Conservation (phyloP, 2,797 vertebrate genomes). For the Oreochromis grahami region DNA sequence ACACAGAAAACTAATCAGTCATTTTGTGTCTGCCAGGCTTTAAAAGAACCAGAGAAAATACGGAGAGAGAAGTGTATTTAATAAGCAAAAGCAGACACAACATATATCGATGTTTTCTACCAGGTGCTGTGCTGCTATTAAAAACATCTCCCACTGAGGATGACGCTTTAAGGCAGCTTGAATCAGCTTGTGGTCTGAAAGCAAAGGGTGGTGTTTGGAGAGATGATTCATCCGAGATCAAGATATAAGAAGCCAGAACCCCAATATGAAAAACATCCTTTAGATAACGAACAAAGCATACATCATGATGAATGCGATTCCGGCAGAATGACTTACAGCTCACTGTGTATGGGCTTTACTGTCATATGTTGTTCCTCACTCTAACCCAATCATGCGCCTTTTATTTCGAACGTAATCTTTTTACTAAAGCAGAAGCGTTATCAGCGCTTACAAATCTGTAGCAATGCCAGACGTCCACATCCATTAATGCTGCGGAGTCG, state of each 20-base stretch:
- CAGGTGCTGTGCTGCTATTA: background rate
- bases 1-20: background rate
- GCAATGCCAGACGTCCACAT: slow-evolving; percentile 58
- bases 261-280: slow-evolving; percentile 31
- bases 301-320: slow-evolving; percentile 29
- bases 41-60: background rate
- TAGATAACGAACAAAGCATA: slow-evolving; percentile 33
- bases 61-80: slow-evolving; percentile 1
- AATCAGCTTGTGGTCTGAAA: slow-evolving; percentile 22
- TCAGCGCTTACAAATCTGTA: slow-evolving; percentile 57
- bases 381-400: slow-evolving; percentile 62
- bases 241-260: slow-evolving; percentile 48
- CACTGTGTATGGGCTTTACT: slow-evolving; percentile 34
- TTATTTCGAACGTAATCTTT: slow-evolving; percentile 65
- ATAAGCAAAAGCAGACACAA: slow-evolving; percentile 17
- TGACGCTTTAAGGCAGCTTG: slow-evolving; percentile 3
- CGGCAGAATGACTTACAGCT: slow-evolving; percentile 30
- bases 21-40: background rate
- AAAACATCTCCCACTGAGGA: slow-evolving; percentile 24
- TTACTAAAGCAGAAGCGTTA: slow-evolving; percentile 51
- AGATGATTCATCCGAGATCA: slow-evolving; percentile 38
- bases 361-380: slow-evolving; percentile 48
- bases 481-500: slow-evolving; percentile 59
- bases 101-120: background rate
- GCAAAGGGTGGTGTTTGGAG: background rate